Percentiles rank a stretch among this genome's conserved stretches.
Conservation (phyloP, 2,113 vertebrate species). For the Galemys pyrenaicus region DNA sequence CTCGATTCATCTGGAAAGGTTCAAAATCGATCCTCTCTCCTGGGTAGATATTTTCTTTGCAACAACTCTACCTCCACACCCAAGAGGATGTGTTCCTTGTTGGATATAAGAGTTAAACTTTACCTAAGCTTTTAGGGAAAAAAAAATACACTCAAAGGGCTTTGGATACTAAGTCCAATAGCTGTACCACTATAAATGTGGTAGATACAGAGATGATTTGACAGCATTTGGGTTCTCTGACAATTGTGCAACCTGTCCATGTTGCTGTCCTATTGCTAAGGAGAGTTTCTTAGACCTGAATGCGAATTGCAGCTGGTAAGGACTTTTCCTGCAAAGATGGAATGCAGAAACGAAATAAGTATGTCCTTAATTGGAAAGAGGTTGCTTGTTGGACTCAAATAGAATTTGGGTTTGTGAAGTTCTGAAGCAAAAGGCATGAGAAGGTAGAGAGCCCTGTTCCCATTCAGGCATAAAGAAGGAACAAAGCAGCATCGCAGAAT, state of each 20-base stretch:
- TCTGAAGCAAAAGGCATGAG: background rate
- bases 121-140: background rate
- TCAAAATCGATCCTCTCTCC: background rate
- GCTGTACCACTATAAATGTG: background rate
- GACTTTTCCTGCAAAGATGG: background rate
- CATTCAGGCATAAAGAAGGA: background rate
- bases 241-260: fast-evolving
- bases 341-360: background rate
- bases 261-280: background rate
- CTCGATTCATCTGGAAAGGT: background rate
- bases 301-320: background rate
- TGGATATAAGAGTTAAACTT: conserved; percentile 3
- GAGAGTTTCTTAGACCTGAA: background rate
- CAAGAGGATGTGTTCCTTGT: background rate
- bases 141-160: background rate
- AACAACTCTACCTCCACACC: background rate
- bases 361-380: background rate
- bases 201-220: background rate
- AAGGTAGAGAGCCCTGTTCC: fast-evolving
- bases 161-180: conserved; percentile 3
- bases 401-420: background rate
- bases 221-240: background rate
- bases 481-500: background rate
- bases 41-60: conserved; percentile 21
- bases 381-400: no score